phyloP scores from a whole-genome alignment of 1,140 invertebrate species.

The Stegodyphus dumicola region DNA sequence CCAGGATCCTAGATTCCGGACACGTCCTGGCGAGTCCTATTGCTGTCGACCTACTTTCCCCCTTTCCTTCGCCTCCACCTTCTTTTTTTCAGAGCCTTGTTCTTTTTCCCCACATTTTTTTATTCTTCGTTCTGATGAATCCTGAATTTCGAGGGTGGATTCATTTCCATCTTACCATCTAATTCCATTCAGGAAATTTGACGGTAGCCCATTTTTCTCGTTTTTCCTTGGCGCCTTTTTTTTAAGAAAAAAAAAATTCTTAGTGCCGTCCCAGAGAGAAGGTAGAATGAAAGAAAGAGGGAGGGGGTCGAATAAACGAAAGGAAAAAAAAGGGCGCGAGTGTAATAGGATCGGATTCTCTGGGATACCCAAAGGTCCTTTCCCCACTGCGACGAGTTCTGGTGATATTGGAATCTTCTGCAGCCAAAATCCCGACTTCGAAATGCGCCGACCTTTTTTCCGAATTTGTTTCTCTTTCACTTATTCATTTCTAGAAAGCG shows the following conservation, averaged over 20 bases:
- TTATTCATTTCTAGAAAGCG: constrained; percentile 18
- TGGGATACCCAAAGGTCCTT: constrained; percentile 3
- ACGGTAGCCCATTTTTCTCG: constrained; percentile 37
- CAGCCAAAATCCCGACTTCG: constrained; percentile 27
- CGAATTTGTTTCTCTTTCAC: constrained; percentile 31
- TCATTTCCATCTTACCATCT: constrained; percentile 57
- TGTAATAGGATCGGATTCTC: constrained; percentile 37
- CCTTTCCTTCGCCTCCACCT: constrained; percentile 2
- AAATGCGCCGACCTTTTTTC: constrained; percentile 7
- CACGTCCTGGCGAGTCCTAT: constrained; percentile 43
- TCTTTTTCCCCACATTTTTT: not conserved
- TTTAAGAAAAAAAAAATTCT: not conserved
- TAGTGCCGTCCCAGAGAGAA: too few species aligned
- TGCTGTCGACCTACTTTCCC: constrained; percentile 36
- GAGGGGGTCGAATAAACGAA: not conserved
- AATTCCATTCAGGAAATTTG: constrained; percentile 59
- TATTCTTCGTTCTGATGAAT: constrained; percentile 37
- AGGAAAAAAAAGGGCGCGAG: constrained; percentile 12
- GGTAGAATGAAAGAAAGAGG: not conserved
- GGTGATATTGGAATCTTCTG: constrained; percentile 41
- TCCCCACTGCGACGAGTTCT: not conserved
- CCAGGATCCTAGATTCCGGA: constrained; percentile 22
- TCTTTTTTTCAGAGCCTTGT: not conserved
- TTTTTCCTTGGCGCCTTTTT: constrained; percentile 13
- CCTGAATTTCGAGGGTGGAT: constrained; percentile 42